Conservation (phyloP, 2,888 invertebrate species). For the Trachelus stipa region DNA sequence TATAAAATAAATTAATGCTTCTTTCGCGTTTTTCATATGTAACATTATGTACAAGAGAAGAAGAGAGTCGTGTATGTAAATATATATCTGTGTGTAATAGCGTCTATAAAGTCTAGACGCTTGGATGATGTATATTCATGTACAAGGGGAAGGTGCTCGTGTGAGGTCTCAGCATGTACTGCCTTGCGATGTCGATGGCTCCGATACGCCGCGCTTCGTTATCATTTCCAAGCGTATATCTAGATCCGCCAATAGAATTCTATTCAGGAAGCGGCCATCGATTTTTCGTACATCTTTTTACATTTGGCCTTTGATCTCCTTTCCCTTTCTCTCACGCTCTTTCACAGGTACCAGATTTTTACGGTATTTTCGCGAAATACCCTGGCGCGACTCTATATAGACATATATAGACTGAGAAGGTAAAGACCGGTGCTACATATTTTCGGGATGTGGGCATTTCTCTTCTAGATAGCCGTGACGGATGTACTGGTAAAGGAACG, state of each 20-base stretch:
- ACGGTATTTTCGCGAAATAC: background rate
- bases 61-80: constrained; percentile 15
- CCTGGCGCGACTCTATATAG: background rate
- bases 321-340: background rate
- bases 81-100: background rate
- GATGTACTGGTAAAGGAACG: background rate
- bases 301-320: background rate
- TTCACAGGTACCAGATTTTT: background rate
- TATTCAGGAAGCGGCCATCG: background rate
- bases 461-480: background rate
- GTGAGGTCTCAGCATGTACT: background rate
- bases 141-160: background rate
- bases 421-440: background rate
- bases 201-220: background rate
- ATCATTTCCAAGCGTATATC: background rate
- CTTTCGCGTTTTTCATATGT: constrained; percentile 51
- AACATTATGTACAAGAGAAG: constrained; percentile 45
- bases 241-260: background rate
- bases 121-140: background rate
- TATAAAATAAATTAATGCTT: constrained; percentile 63
- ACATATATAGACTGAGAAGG: background rate
- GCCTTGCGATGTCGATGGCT: background rate
- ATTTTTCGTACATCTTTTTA: background rate
- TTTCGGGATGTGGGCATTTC: background rate
- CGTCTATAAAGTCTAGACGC: background rate